Percentiles rank a stretch among this genome's conserved stretches.
These are phyloP conservation scores for Bombus pascuorum DNA, from an alignment of 1,140 invertebrate species.

Conservation along the genomic window DNA sequence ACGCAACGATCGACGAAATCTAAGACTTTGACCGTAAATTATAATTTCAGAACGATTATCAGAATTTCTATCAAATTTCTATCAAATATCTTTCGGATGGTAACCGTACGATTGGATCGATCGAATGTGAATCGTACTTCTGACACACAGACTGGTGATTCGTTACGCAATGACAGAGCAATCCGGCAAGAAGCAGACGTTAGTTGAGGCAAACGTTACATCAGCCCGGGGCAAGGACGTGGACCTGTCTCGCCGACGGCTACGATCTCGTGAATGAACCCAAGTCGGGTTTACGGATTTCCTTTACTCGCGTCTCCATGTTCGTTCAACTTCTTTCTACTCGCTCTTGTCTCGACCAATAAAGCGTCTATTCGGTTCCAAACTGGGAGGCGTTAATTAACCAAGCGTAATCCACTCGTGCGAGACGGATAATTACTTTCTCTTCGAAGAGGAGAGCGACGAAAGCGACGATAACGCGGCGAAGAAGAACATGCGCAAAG, in stretches of 20 bases:
- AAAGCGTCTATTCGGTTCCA: neutral
- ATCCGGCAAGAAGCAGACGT: slow-evolving; percentile 35
- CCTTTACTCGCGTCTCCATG: neutral
- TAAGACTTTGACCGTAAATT: neutral
- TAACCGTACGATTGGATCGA: neutral
- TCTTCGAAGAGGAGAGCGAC: neutral
- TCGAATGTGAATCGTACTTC: neutral
- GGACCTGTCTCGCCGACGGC: slow-evolving; percentile 74
- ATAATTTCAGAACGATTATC: neutral
- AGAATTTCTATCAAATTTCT: neutral
- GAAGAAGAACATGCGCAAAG: neutral
- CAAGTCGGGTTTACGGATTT: slow-evolving; percentile 62
- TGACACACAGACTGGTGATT: neutral
- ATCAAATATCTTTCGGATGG: neutral
- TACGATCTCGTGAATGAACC: slow-evolving; percentile 75
- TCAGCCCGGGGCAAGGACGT: slow-evolving; percentile 76
- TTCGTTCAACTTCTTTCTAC: slow-evolving; percentile 36
- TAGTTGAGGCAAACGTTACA: slow-evolving; percentile 44
- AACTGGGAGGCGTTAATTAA: neutral
- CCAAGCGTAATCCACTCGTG: neutral
- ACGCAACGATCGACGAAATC: neutral
- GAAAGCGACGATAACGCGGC: neutral
- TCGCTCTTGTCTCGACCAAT: neutral
- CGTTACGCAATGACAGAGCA: slow-evolving; percentile 46
- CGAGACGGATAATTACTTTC: slow-evolving; percentile 9